Conservation (phyloP, 2,888 invertebrate species). For the Metopia argyrocephala region DNA sequence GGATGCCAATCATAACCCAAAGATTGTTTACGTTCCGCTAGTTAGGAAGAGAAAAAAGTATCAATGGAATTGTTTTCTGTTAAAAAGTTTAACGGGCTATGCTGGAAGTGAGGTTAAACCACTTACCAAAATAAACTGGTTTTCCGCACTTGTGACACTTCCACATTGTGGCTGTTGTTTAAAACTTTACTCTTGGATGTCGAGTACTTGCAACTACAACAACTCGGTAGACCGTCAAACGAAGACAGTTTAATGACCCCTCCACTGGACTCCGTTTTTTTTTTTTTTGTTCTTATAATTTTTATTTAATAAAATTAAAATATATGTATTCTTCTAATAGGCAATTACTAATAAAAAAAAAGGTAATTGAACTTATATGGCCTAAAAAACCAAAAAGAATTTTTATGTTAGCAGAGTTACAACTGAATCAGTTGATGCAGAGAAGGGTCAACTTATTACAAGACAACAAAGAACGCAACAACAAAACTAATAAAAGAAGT, state of each 20-base stretch:
- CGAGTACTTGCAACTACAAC: too few relatives aligned
- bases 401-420: background rate
- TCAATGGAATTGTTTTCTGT: background rate
- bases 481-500: constrained; percentile 21
- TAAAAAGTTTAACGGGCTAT: background rate
- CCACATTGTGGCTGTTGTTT: constrained; percentile 81
- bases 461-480: constrained; percentile 57
- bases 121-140: constrained; percentile 88
- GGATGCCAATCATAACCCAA: constrained; percentile 93
- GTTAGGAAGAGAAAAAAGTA: background rate
- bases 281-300: constrained; percentile 24
- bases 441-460: constrained; percentile 26
- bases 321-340: background rate
- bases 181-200: constrained; percentile 34
- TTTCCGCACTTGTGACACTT: constrained; percentile 90
- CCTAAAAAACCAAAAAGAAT: constrained; percentile 47
- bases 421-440: background rate
- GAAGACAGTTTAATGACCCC: constrained; percentile 44
- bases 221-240: background rate
- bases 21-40: constrained; percentile 90
- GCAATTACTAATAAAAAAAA: constrained; percentile 15
- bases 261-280: constrained; percentile 1
- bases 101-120: constrained; percentile 48
- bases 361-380: constrained; percentile 61
- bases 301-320: constrained; percentile 24